Base-by-base conservation (phyloP, 2,888 invertebrate species). In the Rugalucina vietnamica region DNA sequence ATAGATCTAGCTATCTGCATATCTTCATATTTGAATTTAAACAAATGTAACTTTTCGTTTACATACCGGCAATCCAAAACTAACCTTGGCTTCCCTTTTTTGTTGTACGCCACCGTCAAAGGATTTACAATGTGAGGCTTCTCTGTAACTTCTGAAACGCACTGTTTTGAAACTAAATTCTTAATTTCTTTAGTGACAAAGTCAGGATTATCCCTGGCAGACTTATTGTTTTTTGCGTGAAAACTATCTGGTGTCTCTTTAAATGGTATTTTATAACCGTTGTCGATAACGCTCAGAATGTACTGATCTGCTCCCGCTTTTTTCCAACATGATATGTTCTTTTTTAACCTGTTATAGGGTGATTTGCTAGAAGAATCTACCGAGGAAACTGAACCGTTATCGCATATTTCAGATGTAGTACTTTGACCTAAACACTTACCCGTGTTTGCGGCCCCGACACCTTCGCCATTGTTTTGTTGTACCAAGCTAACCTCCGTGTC, bases 1-100 rank as follows among this genome's bases (percentile, higher is more conserved):
- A 76, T 57, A 3, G 27, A 3, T 32, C 60, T 29, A 12, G 76
- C 76, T n/a, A 57, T 29, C 12, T 34, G 27, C n/a, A 21, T 50
- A 21, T 73, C 73, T 73, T 73, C 73, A 49, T 73, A 73, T n/a
- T 73, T 73, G 24, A 49, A 73, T 39, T 39, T 73, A 21, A 73
- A 73, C n/a, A 8, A 29, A 21, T 43, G 49, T 10, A 73, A 27
- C 14, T 29, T 21, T 14, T 34, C 21, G 27, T 73, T 73, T 10
- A 73, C 49, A 29, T 73, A 2, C 5, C 73, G 14, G 27, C 73
- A 73, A 73, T 73, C 73, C 49, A 73, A 21, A 10, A 73, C 73
- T 27, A 73, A 21, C 27, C 73, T 73, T 14, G 73, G 49, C 32
- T 73, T 73, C 10, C 73, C 73, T 2, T 34, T 49, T 24, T 50